These are phyloP conservation scores for Tigriopus californicus DNA, from an alignment of 2,888 invertebrate genomes.

Conservation along the genomic window DNA sequence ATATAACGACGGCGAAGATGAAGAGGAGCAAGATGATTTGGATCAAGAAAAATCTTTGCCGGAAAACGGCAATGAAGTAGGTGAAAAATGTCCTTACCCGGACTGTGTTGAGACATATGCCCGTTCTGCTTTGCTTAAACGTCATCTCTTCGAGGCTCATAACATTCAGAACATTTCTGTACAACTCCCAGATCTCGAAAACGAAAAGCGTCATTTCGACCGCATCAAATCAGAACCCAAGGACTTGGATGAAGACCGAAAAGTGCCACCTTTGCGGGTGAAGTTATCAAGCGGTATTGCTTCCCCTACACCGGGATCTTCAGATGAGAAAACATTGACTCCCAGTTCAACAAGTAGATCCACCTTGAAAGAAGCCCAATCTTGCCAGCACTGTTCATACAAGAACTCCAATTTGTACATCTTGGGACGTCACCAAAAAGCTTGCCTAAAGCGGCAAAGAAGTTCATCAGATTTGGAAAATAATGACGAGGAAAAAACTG, in stretches of 20 bases:
- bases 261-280: background rate
- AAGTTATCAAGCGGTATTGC: background rate
- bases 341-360: background rate
- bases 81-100: background rate
- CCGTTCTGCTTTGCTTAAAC: background rate
- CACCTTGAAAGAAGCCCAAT: background rate
- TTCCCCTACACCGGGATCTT: background rate
- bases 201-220: background rate
- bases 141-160: background rate
- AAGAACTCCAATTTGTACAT: background rate
- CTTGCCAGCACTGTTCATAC: background rate
- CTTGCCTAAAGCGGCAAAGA: background rate
- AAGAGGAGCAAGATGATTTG: background rate
- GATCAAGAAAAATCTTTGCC: background rate
- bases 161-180: background rate
- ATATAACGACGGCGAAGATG: background rate
- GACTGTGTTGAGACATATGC: background rate
- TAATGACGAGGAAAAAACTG: constrained; percentile 1
- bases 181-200: no score
- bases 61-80: no score
- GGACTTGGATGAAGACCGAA: background rate
- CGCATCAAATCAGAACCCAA: background rate
- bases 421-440: constrained; percentile 2
- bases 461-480: background rate
- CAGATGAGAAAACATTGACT: background rate